Evolutionary conservation across 2,797 vertebrate genomes (phyloP), one percentile per base, ranked within the genome.

Genomic region (Pseudopleuronectes americanus): DNA sequence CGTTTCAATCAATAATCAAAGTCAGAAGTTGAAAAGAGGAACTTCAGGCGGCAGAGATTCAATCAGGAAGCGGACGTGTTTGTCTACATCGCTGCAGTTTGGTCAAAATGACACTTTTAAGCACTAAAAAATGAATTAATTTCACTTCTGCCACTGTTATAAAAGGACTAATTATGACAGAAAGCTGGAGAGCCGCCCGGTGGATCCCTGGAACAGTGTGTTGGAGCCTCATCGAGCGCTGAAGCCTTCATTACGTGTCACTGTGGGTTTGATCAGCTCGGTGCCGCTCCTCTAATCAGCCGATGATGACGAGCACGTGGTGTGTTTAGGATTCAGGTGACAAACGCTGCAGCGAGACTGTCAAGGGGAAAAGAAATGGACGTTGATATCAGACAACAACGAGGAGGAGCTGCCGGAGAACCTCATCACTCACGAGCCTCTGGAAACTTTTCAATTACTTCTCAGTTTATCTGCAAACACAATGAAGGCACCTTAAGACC

Each of bases 101-200:
- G 73, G 64, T 80, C 65, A 48, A 49, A 74, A 63, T 61, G 7
- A 71, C 70, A 66, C 61, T 57, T 3, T 48, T 48, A 64, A 70
- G 72, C 64, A 13, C 36, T 49, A 61, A 60, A 21, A 21, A 84
- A 86, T 81, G 75, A 71, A 76, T 79, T 66, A 51, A 41, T n/a
- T 45, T 64, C 69, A 57, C 45, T 48, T 71, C 66, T 81, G 69
- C 72, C 62, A 16, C 64, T 72, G 41, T 84, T 76, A 80, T 57
- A 80, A 84, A 87, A 73, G 67, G 72, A 74, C 52, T 80, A 84
- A 89, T 80, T 86, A 80, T 58, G 52, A 17, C 55, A 22, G 71
- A 24, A 80, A 65, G 49, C 58, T 89, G 84, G 85, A 85, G 66
- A 3, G 33, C 17, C 76, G 81, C 85, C 85, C 74, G 14, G 68